phyloP scores from a whole-genome alignment of 2,113 vertebrate genomes.

The Rhea pennata region DNA sequence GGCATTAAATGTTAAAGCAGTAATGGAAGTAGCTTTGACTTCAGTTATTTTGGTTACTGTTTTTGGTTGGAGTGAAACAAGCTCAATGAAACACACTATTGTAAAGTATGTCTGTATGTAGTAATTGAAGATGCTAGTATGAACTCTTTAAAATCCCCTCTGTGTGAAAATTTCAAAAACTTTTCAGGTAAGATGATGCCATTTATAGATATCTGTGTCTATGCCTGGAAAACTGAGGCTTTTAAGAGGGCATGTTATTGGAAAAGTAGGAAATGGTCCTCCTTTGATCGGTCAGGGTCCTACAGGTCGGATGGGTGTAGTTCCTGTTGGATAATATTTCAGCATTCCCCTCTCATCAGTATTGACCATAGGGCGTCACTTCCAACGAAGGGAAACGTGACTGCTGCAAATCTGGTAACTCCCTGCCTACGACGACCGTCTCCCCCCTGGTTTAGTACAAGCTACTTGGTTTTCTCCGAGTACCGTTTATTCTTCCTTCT shows the following conservation, averaged over 20 bases:
- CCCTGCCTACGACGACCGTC: background rate
- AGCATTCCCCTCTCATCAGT: background rate
- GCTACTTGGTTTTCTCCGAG: background rate
- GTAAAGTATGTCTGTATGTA: background rate
- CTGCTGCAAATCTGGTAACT: background rate
- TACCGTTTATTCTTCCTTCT: background rate
- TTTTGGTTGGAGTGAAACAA: conserved; percentile 6
- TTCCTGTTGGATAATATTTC: conserved; percentile 46
- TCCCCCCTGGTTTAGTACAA: background rate
- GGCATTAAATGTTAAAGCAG: conserved; percentile 14
- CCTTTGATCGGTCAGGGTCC: background rate
- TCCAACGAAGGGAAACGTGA: background rate
- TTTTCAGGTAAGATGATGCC: conserved; percentile 38
- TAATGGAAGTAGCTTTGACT: background rate
- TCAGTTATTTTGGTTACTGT: conserved; percentile 35
- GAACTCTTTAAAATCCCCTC: conserved; percentile 7
- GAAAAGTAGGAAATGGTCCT: conserved; percentile 33
- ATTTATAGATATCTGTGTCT: conserved; percentile 59
- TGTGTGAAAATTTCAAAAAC: conserved; percentile 51
- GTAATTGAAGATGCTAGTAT: conserved; percentile 30
- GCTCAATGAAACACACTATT: background rate
- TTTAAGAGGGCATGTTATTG: conserved; percentile 25
- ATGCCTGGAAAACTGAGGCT: conserved; percentile 41
- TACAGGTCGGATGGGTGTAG: conserved; percentile 16
- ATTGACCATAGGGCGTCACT: background rate